Conservation (phyloP, 23 tunicate species). For the Halocynthia roretzi region DNA sequence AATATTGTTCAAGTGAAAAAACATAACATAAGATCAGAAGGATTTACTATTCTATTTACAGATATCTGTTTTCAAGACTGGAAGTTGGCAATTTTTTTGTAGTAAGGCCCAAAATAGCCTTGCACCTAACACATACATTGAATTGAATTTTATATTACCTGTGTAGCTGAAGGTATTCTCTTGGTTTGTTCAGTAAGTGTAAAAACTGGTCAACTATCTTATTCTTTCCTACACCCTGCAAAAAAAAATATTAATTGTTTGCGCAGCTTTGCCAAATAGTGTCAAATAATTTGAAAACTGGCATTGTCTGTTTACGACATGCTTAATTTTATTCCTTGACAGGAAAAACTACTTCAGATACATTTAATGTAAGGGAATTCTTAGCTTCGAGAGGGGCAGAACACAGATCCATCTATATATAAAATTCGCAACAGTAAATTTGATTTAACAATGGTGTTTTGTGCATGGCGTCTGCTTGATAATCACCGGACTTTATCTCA, state of each 20-base stretch:
- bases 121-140: neutral
- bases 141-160: slow-evolving; percentile 40
- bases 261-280: no score
- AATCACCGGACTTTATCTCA: no score
- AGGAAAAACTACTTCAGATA: neutral
- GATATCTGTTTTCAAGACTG: neutral
- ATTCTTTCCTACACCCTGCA: slow-evolving; percentile 94
- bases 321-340: neutral
- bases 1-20: neutral
- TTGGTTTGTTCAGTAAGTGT: slow-evolving; percentile 74
- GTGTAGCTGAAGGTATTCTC: slow-evolving; percentile 94
- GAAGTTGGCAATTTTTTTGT: neutral
- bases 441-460: no score
- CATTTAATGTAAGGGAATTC: no score
- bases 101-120: neutral
- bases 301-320: neutral
- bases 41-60: neutral
- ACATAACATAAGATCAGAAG: neutral
- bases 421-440: no score
- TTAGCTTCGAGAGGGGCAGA: no score
- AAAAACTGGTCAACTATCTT: slow-evolving; percentile 93
- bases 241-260: slow-evolving; percentile 1
- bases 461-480: no score
- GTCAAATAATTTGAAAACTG: no score
- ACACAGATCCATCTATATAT: no score